phyloP scores from a whole-genome alignment of 2,113 vertebrate species.

The Gnathonemus echidnorhynchus region DNA sequence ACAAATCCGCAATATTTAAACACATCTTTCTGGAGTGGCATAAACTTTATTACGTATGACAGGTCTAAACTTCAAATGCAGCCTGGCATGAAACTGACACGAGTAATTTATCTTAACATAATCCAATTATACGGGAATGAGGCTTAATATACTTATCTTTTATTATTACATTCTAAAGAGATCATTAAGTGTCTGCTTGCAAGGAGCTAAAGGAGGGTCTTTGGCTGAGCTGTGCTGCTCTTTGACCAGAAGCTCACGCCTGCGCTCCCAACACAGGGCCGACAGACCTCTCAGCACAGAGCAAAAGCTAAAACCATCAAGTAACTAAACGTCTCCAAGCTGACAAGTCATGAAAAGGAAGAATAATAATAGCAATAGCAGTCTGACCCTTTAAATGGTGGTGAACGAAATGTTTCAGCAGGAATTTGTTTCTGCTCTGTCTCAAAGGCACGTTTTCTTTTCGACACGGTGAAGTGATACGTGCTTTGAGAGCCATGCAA shows the following conservation, averaged over 20 bases:
- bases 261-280: background rate
- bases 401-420: background rate
- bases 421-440: background rate
- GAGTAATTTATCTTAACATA: constrained; percentile 50
- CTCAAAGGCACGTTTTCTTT: background rate
- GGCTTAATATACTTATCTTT: constrained; percentile 42
- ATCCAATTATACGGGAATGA: constrained; percentile 49
- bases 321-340: background rate
- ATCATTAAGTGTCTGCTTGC: constrained; percentile 34
- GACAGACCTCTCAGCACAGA: background rate
- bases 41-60: constrained; percentile 43
- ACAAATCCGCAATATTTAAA: constrained; percentile 46
- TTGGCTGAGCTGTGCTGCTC: constrained; percentile 9
- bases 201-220: constrained; percentile 13
- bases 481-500: background rate
- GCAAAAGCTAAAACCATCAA: background rate
- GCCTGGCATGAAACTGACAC: constrained; percentile 36
- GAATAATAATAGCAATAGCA: background rate
- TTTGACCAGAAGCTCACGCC: background rate
- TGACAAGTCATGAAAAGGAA: background rate
- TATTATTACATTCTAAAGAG: constrained; percentile 42
- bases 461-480: background rate
- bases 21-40: constrained; percentile 36
- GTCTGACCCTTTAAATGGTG: background rate
- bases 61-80: constrained; percentile 40